Percentiles rank a stretch among this genome's conserved stretches.
Conservation (phyloP, 2,113 vertebrate species). For the Propithecus coquereli region DNA sequence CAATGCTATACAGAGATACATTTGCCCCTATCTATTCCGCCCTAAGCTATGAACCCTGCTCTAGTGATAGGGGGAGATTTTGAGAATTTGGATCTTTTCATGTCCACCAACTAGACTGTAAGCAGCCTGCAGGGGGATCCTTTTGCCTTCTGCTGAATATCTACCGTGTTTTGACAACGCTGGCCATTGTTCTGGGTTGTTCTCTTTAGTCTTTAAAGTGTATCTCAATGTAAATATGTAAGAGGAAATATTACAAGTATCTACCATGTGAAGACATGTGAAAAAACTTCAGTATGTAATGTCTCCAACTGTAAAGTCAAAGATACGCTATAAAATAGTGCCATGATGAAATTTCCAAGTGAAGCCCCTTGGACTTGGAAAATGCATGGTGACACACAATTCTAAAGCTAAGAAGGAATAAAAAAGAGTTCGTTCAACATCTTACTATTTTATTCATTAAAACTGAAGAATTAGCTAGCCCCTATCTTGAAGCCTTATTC, state of each 20-base stretch:
- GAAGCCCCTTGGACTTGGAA: not conserved
- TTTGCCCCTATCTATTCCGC: fast-evolving
- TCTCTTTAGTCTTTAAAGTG: not conserved
- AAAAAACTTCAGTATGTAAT: not conserved
- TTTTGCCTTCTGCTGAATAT: constrained; percentile 3
- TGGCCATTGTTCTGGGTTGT: not conserved
- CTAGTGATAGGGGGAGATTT: not conserved
- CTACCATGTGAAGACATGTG: not conserved
- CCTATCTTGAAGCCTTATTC: not conserved
- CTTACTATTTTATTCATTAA: not conserved
- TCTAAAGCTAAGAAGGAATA: not conserved
- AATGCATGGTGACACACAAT: not conserved
- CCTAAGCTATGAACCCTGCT: not conserved
- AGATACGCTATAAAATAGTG: not conserved
- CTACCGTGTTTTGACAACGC: not conserved
- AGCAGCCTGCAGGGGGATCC: not conserved
- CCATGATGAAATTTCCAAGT: not conserved
- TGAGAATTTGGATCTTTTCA: not conserved
- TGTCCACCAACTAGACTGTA: not conserved
- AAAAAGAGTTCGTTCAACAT: not conserved
- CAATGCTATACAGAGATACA: not conserved
- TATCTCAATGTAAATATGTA: not conserved
- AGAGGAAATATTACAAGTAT: not conserved
- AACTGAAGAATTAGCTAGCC: not conserved
- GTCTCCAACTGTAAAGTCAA: not conserved